Evolutionary conservation across 2,113 vertebrate genomes (phyloP).

Genomic region (Passer domesticus): DNA sequence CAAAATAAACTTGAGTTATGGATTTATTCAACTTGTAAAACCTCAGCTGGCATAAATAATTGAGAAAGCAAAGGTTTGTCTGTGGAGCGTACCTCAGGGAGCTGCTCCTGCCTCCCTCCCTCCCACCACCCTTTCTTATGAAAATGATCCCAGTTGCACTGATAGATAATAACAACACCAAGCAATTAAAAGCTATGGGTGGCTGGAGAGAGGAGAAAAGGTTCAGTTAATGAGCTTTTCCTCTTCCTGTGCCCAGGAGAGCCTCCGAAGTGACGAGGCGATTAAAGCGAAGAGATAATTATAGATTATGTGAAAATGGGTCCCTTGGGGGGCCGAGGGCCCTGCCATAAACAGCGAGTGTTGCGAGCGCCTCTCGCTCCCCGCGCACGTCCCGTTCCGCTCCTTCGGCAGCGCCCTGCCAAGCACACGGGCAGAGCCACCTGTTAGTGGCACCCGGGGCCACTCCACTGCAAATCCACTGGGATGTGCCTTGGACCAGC

Average conservation of each 20-base stretch:
- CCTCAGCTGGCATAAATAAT: slow-evolving; percentile 89
- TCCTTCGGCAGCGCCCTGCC: background rate
- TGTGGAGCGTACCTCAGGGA: slow-evolving; percentile 78
- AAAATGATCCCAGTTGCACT: slow-evolving; percentile 86
- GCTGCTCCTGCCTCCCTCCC: slow-evolving; percentile 66
- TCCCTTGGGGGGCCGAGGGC: slow-evolving; percentile 69
- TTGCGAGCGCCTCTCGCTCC: slow-evolving; percentile 61
- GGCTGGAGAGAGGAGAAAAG: slow-evolving; percentile 89
- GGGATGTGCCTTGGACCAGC: background rate
- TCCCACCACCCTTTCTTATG: slow-evolving; percentile 81
- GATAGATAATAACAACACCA: slow-evolving; percentile 89
- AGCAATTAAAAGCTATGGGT: slow-evolving; percentile 92
- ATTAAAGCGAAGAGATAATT: slow-evolving; percentile 88
- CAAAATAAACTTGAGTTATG: slow-evolving; percentile 84
- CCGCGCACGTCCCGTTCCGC: background rate
- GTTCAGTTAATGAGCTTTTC: slow-evolving; percentile 96
- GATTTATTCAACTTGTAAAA: slow-evolving; percentile 85
- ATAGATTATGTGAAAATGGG: slow-evolving; percentile 86
- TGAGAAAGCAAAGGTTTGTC: slow-evolving; percentile 85
- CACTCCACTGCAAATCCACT: background rate
- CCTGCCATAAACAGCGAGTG: slow-evolving; percentile 75
- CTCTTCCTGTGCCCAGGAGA: slow-evolving; percentile 82
- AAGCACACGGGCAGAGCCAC: slow-evolving; percentile 48
- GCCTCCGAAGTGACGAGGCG: slow-evolving; percentile 78
- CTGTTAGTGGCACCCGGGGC: slow-evolving; percentile 55